phyloP scores from a whole-genome alignment of 2,888 invertebrate genomes.

The Pterobdella sp. region DNA sequence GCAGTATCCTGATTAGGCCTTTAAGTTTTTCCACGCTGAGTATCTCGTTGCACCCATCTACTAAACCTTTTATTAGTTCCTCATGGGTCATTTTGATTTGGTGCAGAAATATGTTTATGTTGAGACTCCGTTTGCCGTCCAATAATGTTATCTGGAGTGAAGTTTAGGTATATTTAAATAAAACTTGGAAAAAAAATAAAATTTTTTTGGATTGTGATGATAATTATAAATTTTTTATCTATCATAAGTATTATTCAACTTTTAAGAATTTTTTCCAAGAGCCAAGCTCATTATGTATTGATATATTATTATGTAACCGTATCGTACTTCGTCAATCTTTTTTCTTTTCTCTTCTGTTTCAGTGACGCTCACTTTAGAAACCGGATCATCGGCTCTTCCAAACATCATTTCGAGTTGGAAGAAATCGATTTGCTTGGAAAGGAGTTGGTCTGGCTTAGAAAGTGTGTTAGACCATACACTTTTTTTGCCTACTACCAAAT shows the following conservation, averaged over 20 bases:
- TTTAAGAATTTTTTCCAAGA: neutral
- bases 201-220: too few species aligned
- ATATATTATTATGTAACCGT: neutral
- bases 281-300: neutral
- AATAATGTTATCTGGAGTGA: conserved; percentile 46
- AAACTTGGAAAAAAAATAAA: neutral
- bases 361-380: neutral
- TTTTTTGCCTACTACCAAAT: conserved; percentile 73
- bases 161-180: neutral
- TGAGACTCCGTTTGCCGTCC: conserved; percentile 49
- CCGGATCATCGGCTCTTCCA: neutral
- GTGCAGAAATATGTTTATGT: conserved; percentile 50
- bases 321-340: neutral
- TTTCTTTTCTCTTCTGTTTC: neutral
- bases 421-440: neutral
- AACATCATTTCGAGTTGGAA: conserved; percentile 12
- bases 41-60: conserved; percentile 43
- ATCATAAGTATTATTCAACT: neutral
- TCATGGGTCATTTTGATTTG: conserved; percentile 47
- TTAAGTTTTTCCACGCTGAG: conserved; percentile 52
- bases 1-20: conserved; percentile 53
- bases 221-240: too few species aligned
- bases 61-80: conserved; percentile 44
- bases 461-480: conserved; percentile 76
- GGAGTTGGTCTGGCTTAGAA: conserved; percentile 47